Conservation (phyloP, 2,113 vertebrate genomes). For the Agelaius tricolor region DNA sequence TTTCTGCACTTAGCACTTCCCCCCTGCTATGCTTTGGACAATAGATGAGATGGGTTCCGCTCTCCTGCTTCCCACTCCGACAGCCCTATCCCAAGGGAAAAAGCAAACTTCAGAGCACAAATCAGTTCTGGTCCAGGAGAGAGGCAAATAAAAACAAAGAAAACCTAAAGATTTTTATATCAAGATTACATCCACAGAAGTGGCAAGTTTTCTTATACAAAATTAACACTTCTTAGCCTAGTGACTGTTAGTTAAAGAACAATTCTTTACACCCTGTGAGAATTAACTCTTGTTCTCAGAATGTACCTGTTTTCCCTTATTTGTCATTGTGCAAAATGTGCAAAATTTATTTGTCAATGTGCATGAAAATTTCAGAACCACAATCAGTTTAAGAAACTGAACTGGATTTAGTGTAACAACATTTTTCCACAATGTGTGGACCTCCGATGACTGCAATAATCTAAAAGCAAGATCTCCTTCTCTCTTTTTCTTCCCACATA, state of each 20-base stretch:
- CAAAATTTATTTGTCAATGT: neutral
- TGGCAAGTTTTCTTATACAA: neutral
- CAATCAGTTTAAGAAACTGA: neutral
- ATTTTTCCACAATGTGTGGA: neutral
- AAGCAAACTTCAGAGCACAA: neutral
- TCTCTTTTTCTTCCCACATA: neutral
- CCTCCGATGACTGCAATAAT: neutral
- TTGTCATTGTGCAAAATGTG: neutral
- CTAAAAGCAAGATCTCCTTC: neutral
- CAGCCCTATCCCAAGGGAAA: neutral
- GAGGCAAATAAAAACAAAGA: neutral
- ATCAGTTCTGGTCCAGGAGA: neutral
- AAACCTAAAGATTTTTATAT: neutral
- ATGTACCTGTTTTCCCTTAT: neutral
- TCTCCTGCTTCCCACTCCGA: neutral
- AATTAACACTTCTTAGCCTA: neutral
- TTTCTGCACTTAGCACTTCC: neutral
- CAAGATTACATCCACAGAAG: neutral
- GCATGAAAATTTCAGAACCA: slow-evolving; percentile 3
- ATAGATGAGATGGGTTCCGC: neutral
- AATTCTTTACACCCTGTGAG: neutral
- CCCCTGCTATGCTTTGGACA: neutral
- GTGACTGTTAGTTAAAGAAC: slow-evolving; percentile 1
- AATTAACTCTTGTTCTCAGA: neutral
- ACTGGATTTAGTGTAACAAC: neutral